These are phyloP conservation scores for Plutomurus gul DNA, from an alignment of 1,140 invertebrate genomes.

Conservation along the genomic window DNA sequence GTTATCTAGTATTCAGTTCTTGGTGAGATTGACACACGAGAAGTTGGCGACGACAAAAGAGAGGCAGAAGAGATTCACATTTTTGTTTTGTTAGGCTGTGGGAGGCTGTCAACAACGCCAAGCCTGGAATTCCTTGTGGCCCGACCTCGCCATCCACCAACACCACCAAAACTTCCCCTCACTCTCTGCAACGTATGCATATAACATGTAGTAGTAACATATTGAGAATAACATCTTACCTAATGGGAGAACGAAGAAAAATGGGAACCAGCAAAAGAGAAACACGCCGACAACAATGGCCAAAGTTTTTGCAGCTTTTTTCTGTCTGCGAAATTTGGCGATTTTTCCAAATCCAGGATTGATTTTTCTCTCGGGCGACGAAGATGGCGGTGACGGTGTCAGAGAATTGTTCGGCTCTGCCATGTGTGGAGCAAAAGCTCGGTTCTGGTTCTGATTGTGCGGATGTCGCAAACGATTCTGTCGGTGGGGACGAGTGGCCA, in stretches of 20 bases:
- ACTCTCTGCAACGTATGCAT: no score
- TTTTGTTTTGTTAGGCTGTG: no score
- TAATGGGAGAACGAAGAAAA: conserved; percentile 69
- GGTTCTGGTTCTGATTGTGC: conserved; percentile 31
- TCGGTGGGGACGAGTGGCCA: neutral
- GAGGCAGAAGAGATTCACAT: no score
- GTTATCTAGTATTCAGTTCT: no score
- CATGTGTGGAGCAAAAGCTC: neutral
- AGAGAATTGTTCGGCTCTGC: conserved; percentile 48
- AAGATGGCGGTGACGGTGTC: conserved; percentile 52
- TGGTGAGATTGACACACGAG: no score
- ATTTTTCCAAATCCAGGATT: conserved; percentile 57
- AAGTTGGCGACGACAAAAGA: no score
- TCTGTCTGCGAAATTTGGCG: conserved; percentile 90
- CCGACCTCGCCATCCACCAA: neutral
- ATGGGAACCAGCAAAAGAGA: conserved; percentile 74
- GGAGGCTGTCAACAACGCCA: no score
- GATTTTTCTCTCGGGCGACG: conserved; percentile 54
- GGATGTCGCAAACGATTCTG: neutral
- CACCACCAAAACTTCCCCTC: neutral
- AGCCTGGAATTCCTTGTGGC: no score
- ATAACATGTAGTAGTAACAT: neutral
- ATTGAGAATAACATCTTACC: conserved; percentile 57
- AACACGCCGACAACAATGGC: conserved; percentile 71
- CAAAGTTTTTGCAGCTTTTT: conserved; percentile 92